Percentiles rank a stretch among this genome's conserved stretches.
Evolutionary conservation across 2,797 vertebrate genomes (phyloP).

Genomic region (Chaetodon trifasciatus): DNA sequence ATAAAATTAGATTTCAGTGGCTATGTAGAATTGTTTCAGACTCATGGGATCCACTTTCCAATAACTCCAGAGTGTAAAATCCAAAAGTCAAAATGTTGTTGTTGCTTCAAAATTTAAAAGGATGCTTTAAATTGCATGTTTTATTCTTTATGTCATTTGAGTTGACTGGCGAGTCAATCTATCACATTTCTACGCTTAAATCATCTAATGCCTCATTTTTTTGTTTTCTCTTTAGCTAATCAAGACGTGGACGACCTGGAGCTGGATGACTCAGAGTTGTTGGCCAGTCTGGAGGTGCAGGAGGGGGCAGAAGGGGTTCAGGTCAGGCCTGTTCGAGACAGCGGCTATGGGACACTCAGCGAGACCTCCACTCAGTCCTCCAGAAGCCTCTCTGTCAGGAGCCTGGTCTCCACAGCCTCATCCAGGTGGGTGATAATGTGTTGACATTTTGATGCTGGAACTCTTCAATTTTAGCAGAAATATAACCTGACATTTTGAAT

Average conservation of each 20-base stretch:
- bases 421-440: conserved; percentile 67
- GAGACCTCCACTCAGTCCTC: conserved; percentile 67
- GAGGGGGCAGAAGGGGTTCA: conserved; percentile 78
- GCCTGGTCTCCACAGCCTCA: conserved; percentile 44
- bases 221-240: conserved; percentile 52
- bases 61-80: too few species aligned
- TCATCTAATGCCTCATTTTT: background rate
- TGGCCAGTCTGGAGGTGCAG: conserved; percentile 88
- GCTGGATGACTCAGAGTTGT: conserved; percentile 84
- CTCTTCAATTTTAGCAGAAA: conserved; percentile 7
- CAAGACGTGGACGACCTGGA: conserved; percentile 75
- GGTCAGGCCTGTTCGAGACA: conserved; percentile 78
- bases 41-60: too few species aligned
- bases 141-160: background rate
- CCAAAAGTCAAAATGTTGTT: too few species aligned
- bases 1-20: too few species aligned
- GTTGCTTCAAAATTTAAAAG: too few species aligned
- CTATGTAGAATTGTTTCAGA: too few species aligned
- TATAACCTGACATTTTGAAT: conserved; percentile 53
- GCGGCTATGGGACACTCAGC: conserved; percentile 84
- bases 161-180: background rate
- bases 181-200: background rate
- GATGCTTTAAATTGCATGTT: background rate
- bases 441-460: conserved; percentile 45
- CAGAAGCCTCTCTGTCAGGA: conserved; percentile 60